These are phyloP conservation scores for Anthopleura sola DNA, from an alignment of 64 coral and sea anemone genomes.

Conservation along the genomic window DNA sequence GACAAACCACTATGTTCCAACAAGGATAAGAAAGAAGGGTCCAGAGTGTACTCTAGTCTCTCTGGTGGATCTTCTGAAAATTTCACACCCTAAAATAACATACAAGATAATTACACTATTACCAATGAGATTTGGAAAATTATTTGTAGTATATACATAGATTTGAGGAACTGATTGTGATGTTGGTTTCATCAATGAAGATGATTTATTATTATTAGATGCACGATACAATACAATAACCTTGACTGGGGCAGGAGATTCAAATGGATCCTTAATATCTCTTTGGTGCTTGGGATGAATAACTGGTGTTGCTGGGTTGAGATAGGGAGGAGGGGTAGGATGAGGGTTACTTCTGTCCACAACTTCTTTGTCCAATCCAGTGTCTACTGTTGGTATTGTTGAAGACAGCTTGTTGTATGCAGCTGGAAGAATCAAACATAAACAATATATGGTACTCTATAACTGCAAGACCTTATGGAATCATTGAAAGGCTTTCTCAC, in stretches of 20 bases:
- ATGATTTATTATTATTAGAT: too few species aligned
- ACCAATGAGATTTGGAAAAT: not conserved
- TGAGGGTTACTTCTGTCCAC: slow-evolving; percentile 29
- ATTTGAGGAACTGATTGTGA: too few species aligned
- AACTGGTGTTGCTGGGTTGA: slow-evolving; percentile 51
- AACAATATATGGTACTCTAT: not conserved
- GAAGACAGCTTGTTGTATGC: slow-evolving; percentile 79
- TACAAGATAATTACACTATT: not conserved
- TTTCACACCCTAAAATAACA: slow-evolving; percentile 60
- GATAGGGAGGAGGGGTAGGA: slow-evolving; percentile 32
- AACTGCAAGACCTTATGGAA: too few species aligned
- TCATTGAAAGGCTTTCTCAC: slow-evolving; percentile 4
- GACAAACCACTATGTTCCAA: not conserved
- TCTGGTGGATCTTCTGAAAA: slow-evolving; percentile 65
- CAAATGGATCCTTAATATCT: slow-evolving; percentile 43
- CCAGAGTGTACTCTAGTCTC: slow-evolving; percentile 51
- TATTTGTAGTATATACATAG: too few species aligned
- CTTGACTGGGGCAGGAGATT: slow-evolving; percentile 60
- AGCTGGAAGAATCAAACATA: slow-evolving; percentile 37
- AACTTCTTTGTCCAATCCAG: slow-evolving; percentile 47
- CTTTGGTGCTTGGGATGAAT: slow-evolving; percentile 41
- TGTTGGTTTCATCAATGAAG: too few species aligned
- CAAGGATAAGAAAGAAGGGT: slow-evolving; percentile 17
- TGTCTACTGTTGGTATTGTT: slow-evolving; percentile 71
- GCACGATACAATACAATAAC: not conserved